Base-by-base conservation (phyloP, 2,113 vertebrate species). In the Pitta sordida region DNA sequence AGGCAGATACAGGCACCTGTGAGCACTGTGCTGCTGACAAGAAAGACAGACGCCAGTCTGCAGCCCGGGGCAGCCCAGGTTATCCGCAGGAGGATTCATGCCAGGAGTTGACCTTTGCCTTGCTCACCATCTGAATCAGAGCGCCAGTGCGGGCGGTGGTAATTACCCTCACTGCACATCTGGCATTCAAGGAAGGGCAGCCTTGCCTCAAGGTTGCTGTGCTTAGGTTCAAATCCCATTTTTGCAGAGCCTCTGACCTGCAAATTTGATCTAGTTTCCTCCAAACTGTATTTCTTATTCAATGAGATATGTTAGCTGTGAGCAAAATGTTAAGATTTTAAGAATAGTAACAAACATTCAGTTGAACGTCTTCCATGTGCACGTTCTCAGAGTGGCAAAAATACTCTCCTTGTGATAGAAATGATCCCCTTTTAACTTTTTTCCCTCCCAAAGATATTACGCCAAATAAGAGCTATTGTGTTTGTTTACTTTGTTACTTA, bases 231-330 rank as follows among this genome's bases (percentile, higher is more conserved):
- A 76, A 64, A 92, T 92, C 78, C 55, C 75, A 29, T 83, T 92
- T 91, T 74, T 90, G 55, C 70, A 60, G 39, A 83, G 76, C 82
- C 79, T 92, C 91, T 94, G 87, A 91, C 84, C 93, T 34, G 85
- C 43, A 74, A 87, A 81, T 92, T 39, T 70, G 67, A 93, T 91
- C 82, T 74, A 2, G 63, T 95, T 88, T 51, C 52, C 91, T 60
- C 51, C 48, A 48, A 77, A 83, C 36, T 13, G 12, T 48, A 27
- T 74, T 95, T 77, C 39, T 78, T 67, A 86, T 81, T 90, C 91
- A 90, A 21, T 81, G 78, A 93, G 63, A 75, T 60, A 59, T 1
- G 4, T 64, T 63, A 94, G 43, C 74, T 46, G 46, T 48, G 67
- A 85, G 53, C 14, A 74, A 36, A 81, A 39, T 3, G 2, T 5